Evolutionary conservation across 2,888 invertebrate genomes (phyloP).

Genomic region (Cosmopolites sordidus): DNA sequence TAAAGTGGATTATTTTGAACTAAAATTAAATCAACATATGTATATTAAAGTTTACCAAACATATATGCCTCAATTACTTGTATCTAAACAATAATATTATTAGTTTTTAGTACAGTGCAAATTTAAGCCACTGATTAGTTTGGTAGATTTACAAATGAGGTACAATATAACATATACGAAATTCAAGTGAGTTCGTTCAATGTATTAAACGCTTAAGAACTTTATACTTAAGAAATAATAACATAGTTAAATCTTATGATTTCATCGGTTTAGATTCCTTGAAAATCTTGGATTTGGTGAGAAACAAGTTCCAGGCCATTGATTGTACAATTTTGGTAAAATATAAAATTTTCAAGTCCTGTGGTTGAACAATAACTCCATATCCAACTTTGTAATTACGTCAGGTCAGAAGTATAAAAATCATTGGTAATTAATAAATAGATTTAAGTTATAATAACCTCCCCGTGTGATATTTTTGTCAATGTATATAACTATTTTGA

Average conservation of each 20-base stretch:
- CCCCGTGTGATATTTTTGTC: slow-evolving; percentile 43
- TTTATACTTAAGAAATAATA: slow-evolving; percentile 46
- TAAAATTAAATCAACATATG: slow-evolving; percentile 44
- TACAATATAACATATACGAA: slow-evolving; percentile 42
- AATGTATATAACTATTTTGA: slow-evolving; percentile 41
- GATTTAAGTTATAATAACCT: slow-evolving; percentile 41
- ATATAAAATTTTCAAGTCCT: slow-evolving; percentile 39
- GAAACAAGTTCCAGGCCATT: slow-evolving; percentile 39
- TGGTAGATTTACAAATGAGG: slow-evolving; percentile 45
- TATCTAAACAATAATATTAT: slow-evolving; percentile 47
- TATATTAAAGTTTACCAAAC: slow-evolving; percentile 42
- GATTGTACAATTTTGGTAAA: slow-evolving; percentile 38
- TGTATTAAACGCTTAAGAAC: slow-evolving; percentile 42
- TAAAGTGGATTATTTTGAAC: slow-evolving; percentile 40
- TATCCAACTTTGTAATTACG: slow-evolving; percentile 36
- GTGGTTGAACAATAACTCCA: slow-evolving; percentile 42
- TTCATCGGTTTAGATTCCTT: slow-evolving; percentile 44
- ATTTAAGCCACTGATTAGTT: slow-evolving; percentile 43
- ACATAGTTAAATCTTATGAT: slow-evolving; percentile 42
- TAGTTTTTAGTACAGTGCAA: slow-evolving; percentile 42
- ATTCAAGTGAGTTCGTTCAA: slow-evolving; percentile 46
- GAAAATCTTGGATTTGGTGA: slow-evolving; percentile 41
- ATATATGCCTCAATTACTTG: slow-evolving; percentile 45
- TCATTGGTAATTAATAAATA: slow-evolving; percentile 35
- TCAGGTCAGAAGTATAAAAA: slow-evolving; percentile 35